These are phyloP conservation scores for Meleagris gallopavo DNA, from an alignment of 2,113 vertebrate species.

Conservation along the genomic window DNA sequence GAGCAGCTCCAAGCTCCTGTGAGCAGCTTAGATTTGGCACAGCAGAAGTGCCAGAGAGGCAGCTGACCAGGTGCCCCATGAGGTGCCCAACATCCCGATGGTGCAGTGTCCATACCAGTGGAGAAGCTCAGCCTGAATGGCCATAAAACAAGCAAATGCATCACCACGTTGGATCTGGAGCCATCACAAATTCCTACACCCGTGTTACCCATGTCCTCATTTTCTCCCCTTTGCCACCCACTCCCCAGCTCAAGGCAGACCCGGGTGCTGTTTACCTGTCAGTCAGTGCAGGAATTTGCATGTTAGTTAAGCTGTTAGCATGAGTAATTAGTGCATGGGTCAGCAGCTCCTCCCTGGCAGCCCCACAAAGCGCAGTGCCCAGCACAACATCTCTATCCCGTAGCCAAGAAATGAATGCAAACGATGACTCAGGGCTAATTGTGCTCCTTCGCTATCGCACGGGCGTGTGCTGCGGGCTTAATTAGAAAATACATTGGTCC, in stretches of 20 bases:
- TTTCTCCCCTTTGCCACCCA: background rate
- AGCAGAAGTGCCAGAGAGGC: background rate
- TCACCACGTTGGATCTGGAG: background rate
- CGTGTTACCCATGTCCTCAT: slow-evolving; percentile 30
- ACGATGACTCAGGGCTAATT: slow-evolving; percentile 64
- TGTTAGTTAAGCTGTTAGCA: slow-evolving; percentile 71
- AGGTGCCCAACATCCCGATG: background rate
- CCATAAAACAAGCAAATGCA: slow-evolving; percentile 59
- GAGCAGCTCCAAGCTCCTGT: background rate
- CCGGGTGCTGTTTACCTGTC: slow-evolving; percentile 52
- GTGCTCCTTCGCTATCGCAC: background rate
- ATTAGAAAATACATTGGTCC: background rate
- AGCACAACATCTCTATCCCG: slow-evolving; percentile 46
- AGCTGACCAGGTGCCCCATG: background rate
- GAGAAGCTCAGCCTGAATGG: background rate
- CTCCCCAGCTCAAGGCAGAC: background rate
- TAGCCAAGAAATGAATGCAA: background rate
- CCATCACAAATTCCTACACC: slow-evolving; percentile 57
- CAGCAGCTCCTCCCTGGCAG: slow-evolving; percentile 59
- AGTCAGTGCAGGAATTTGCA: slow-evolving; percentile 62
- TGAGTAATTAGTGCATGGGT: slow-evolving; percentile 66
- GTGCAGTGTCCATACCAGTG: background rate
- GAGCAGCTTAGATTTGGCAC: rapidly evolving
- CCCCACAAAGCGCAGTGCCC: background rate
- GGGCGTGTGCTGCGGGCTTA: background rate